These are phyloP conservation scores for Cydia strobilella DNA, from an alignment of 1,140 invertebrate genomes.

Conservation along the genomic window DNA sequence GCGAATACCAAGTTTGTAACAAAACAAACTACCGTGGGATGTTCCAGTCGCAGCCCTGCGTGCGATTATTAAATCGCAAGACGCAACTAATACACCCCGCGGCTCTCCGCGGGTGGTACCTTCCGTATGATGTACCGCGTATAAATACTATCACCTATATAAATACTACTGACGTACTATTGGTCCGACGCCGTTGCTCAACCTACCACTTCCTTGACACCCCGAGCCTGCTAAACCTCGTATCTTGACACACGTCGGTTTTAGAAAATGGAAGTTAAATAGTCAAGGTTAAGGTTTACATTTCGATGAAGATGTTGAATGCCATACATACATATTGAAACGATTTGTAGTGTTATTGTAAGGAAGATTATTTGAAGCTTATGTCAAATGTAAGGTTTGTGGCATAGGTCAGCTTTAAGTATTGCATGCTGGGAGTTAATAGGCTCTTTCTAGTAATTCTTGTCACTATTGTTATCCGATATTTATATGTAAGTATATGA, in stretches of 20 bases:
- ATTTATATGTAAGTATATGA: background rate
- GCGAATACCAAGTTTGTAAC: background rate
- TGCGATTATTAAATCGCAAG: constrained; percentile 28
- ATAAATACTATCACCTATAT: constrained; percentile 18
- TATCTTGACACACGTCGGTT: background rate
- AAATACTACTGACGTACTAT: constrained; percentile 7
- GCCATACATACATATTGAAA: background rate
- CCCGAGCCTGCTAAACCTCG: background rate
- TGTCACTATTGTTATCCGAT: background rate
- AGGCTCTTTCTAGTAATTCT: constrained; percentile 9
- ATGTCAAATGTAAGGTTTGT: constrained; percentile 6
- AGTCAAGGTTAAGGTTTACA: background rate
- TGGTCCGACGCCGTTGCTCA: constrained; percentile 1
- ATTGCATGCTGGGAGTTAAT: constrained; percentile 7
- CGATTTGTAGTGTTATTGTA: constrained; percentile 10
- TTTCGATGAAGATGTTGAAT: background rate
- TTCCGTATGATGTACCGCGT: constrained; percentile 19
- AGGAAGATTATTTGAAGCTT: constrained; percentile 1
- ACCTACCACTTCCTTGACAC: constrained; percentile 9
- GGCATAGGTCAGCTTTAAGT: constrained; percentile 11
- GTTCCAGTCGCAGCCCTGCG: constrained; percentile 10
- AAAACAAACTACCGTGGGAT: constrained; percentile 8
- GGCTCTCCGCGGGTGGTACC: constrained; percentile 24
- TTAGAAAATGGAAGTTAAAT: background rate
- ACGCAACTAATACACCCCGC: constrained; percentile 21